Base-by-base conservation (phyloP, 1,140 invertebrate genomes). In the Acyrthosiphon pisum region DNA sequence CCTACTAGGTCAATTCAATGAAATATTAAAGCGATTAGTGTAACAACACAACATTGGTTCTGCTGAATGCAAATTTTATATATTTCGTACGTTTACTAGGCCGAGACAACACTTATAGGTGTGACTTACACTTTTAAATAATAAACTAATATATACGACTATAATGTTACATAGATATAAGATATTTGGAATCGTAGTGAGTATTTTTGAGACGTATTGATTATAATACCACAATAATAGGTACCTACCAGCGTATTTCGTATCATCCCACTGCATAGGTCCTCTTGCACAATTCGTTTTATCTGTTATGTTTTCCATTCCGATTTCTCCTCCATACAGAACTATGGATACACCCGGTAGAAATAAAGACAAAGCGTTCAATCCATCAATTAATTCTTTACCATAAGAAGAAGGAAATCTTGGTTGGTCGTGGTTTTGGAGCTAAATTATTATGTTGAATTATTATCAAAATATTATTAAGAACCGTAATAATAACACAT, bases 301-400 rank as follows among this genome's bases (percentile, higher is more conserved):
- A 9, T 95, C 91, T 1, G 94, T 81, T 0, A 96, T 95, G 95
- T 98, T 96, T 9, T 96, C 95, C 97, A 98, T 98, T 6, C 96
- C 97, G 92, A 97, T 96, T 94, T 97, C 97, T 94, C 97, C 97
- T 8, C 97, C 98, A 95, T 98, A 97, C 94, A 98, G 98, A 89
- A 96, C 96, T 1, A 98, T 96, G 2, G 96, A 95, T 14, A 96
- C 96, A 23, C 98, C 98, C 23, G 97, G 97, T 35, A 98, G 95
- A 22, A 98, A 95, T 94, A 98, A 95, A 22, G 46, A 37, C 37
- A 93, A 56, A 30, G 76, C 91, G 9, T 93, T 93, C 6, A 86
- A 20, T 2, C 14, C 23, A 48, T 93, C n/a, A 48, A 84, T 53
- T 1, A 83, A 84, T 37, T 84, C 6, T 11, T 0, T 20, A 41